phyloP scores from a whole-genome alignment of 2,888 invertebrate species.

The Pedicia rivosa region DNA sequence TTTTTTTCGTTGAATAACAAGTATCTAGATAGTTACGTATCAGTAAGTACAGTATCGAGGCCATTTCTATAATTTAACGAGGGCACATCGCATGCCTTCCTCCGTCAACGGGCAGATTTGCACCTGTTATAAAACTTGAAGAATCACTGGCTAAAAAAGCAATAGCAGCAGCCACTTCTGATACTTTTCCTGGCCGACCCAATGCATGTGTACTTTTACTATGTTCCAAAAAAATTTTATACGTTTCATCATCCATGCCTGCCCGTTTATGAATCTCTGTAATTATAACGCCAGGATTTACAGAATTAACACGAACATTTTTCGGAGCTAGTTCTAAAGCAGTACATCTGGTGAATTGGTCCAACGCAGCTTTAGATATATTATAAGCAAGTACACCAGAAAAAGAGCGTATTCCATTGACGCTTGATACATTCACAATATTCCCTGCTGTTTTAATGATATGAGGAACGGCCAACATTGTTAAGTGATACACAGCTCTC shows the following conservation, averaged over 20 bases:
- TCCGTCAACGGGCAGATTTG: conserved; percentile 73
- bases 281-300: conserved; percentile 77
- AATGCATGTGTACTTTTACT: conserved; percentile 70
- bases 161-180: conserved; percentile 71
- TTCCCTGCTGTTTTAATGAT: conserved; percentile 57
- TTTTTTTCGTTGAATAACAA: no score
- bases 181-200: conserved; percentile 56
- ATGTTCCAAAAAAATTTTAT: conserved; percentile 59
- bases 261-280: conserved; percentile 64
- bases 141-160: conserved; percentile 66
- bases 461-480: conserved; percentile 63
- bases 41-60: no score
- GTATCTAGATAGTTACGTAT: no score
- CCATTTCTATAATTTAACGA: conserved; percentile 26
- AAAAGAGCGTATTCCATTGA: conserved; percentile 69
- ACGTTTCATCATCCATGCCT: conserved; percentile 55
- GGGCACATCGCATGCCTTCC: conserved; percentile 80
- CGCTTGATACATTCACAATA: conserved; percentile 81
- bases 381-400: conserved; percentile 69
- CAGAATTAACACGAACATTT: conserved; percentile 67
- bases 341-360: conserved; percentile 75
- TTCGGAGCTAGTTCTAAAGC: conserved; percentile 65
- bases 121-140: conserved; percentile 74
- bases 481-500: conserved; percentile 52
- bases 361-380: conserved; percentile 78